phyloP scores from a whole-genome alignment of 2,797 vertebrate genomes.

The Helostoma temminkii region DNA sequence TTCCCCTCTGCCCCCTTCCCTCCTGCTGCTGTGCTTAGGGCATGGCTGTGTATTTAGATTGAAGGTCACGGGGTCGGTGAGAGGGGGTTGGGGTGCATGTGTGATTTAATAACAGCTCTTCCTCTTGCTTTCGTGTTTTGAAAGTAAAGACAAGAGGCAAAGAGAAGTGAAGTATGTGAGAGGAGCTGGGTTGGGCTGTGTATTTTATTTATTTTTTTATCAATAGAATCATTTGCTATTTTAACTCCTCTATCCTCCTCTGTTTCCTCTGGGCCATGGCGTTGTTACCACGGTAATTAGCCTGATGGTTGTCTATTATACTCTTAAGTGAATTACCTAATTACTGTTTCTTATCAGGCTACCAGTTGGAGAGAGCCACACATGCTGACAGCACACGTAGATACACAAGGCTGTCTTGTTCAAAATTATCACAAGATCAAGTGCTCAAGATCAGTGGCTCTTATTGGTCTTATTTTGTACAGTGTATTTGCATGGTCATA shows the following conservation, averaged over 20 bases:
- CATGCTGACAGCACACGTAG: constrained; percentile 18
- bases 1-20: constrained; percentile 9
- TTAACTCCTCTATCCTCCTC: constrained; percentile 47
- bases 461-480: constrained; percentile 2
- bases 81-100: constrained; percentile 36
- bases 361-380: constrained; percentile 41
- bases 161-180: constrained; percentile 12
- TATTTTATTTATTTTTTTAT: constrained; percentile 38
- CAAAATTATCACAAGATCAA: constrained; percentile 60
- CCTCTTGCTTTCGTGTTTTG: constrained; percentile 22
- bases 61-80: constrained; percentile 69
- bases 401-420: constrained; percentile 51
- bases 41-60: constrained; percentile 61
- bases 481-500: constrained; percentile 17
- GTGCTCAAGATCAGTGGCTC: constrained; percentile 34
- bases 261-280: constrained; percentile 29
- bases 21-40: constrained; percentile 40
- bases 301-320: constrained; percentile 64
- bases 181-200: constrained; percentile 1
- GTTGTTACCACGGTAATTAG: constrained; percentile 70
- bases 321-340: constrained; percentile 65
- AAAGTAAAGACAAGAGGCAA: constrained; percentile 24
- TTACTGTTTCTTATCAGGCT: constrained; percentile 68
- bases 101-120: constrained; percentile 44
- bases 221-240: constrained; percentile 58